A percentile compares a stretch with the other conserved stretches of the same genome.
phyloP scores from a whole-genome alignment of 2,888 invertebrate species.

The Lagria hirta region DNA sequence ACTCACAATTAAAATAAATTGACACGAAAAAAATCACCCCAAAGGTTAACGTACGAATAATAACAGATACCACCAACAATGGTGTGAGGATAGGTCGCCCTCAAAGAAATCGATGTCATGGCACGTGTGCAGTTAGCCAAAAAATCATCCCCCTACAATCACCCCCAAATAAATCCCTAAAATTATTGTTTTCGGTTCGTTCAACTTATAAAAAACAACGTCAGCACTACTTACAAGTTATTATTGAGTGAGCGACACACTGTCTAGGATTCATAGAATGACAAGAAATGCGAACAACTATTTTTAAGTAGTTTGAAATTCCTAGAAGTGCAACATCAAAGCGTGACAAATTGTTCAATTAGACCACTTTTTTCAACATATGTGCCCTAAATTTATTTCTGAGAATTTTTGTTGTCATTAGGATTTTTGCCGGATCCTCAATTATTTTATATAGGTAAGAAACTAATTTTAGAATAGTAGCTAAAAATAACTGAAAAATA shows the following conservation, averaged over 20 bases:
- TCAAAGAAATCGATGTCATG: conserved; percentile 23
- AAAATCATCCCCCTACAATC: too few relatives aligned
- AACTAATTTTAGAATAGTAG: too few relatives aligned
- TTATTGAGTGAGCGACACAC: conserved; percentile 15
- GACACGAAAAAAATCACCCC: too few relatives aligned
- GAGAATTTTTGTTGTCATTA: conserved; percentile 5
- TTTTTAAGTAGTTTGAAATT: conserved; percentile 7
- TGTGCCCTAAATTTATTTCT: conserved; percentile 10
- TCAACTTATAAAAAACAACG: too few relatives aligned
- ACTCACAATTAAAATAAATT: too few relatives aligned
- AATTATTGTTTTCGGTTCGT: conserved; percentile 17
- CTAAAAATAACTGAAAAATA: too few relatives aligned
- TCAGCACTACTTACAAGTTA: too few relatives aligned
- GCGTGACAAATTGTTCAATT: conserved; percentile 5
- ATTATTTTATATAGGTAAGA: too few relatives aligned
- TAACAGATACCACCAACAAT: conserved; percentile 6
- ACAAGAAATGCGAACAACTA: conserved; percentile 7
- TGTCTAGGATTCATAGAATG: conserved; percentile 9
- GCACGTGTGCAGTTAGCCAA: too few relatives aligned
- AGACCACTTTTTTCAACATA: conserved; percentile 2
- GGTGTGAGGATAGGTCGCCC: conserved; percentile 28
- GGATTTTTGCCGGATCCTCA: too few relatives aligned
- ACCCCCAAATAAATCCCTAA: too few relatives aligned
- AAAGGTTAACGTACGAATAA: conserved; percentile 15
- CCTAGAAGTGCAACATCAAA: too few relatives aligned